Evolutionary conservation across 2,113 vertebrate genomes (phyloP).

Genomic region (Tichodroma muraria): DNA sequence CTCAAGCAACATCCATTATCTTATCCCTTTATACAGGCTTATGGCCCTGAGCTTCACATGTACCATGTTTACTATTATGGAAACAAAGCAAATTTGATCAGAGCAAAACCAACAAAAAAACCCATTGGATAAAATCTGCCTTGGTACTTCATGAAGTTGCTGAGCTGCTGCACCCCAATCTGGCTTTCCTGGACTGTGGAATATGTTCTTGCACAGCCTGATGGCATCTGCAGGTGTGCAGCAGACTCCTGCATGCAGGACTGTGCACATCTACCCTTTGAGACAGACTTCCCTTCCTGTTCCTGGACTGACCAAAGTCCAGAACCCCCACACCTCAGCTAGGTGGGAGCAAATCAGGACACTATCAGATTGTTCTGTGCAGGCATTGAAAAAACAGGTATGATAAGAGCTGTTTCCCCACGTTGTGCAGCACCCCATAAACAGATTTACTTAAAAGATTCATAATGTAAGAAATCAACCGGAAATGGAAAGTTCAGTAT

Average conservation of each 20-base stretch:
- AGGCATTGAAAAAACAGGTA: neutral
- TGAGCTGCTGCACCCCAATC: neutral
- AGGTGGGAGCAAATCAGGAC: neutral
- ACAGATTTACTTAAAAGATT: neutral
- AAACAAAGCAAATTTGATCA: neutral
- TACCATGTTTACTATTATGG: neutral
- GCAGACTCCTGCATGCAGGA: neutral
- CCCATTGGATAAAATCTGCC: neutral
- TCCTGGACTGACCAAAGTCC: neutral
- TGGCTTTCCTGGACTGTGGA: neutral
- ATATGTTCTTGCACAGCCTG: neutral
- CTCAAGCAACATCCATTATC: neutral
- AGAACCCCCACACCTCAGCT: neutral
- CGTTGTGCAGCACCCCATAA: neutral
- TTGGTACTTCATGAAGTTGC: neutral
- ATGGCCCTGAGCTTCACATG: neutral
- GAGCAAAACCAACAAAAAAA: neutral
- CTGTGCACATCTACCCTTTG: neutral
- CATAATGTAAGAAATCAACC: neutral
- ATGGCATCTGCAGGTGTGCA: neutral
- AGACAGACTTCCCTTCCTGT: neutral
- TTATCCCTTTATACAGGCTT: neutral
- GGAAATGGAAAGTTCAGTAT: neutral
- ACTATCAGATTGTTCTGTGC: neutral
- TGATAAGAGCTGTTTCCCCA: neutral